phyloP scores from a whole-genome alignment of 2,113 vertebrate species.

The Austrofundulus limnaeus region DNA sequence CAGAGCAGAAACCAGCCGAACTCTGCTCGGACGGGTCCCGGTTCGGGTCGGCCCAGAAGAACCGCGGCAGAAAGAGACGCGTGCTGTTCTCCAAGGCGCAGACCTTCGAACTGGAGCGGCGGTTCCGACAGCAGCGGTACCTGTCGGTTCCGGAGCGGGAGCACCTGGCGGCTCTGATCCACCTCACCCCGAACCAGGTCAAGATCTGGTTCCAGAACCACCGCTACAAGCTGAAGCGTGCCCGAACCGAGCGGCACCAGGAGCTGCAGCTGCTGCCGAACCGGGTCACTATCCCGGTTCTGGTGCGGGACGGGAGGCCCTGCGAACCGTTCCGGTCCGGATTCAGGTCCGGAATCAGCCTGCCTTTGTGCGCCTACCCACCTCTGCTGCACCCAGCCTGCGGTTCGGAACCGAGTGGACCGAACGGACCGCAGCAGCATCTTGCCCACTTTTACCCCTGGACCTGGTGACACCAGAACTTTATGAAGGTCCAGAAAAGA shows the following conservation, averaged over 20 bases:
- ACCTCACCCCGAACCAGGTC: slow-evolving; percentile 92
- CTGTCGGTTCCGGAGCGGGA: slow-evolving; percentile 94
- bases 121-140: slow-evolving; percentile 93
- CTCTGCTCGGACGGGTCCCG: slow-evolving; percentile 83
- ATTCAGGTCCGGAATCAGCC: slow-evolving; percentile 81
- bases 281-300: slow-evolving; percentile 85
- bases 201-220: slow-evolving; percentile 99
- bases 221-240: slow-evolving; percentile 94
- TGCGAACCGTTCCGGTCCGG: slow-evolving; percentile 86
- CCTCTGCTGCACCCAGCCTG: slow-evolving; percentile 86
- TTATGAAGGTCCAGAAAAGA: background rate
- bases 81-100: slow-evolving; percentile 95
- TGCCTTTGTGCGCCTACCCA: slow-evolving; percentile 52
- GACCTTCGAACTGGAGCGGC: slow-evolving; percentile 90
- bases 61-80: slow-evolving; percentile 83
- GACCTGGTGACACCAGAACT: slow-evolving; percentile 82
- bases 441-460: slow-evolving; percentile 89
- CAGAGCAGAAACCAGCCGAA: slow-evolving; percentile 80
- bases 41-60: slow-evolving; percentile 76
- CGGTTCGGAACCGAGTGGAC: slow-evolving; percentile 82
- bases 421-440: slow-evolving; percentile 76
- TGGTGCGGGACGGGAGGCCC: slow-evolving; percentile 88
- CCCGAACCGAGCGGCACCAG: slow-evolving; percentile 84
- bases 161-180: slow-evolving; percentile 91
- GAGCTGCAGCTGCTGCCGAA: slow-evolving; percentile 86